Percentiles rank a stretch among this genome's conserved stretches.
phyloP scores from a whole-genome alignment of 2,888 invertebrate species.

The Neelides folsomi region DNA sequence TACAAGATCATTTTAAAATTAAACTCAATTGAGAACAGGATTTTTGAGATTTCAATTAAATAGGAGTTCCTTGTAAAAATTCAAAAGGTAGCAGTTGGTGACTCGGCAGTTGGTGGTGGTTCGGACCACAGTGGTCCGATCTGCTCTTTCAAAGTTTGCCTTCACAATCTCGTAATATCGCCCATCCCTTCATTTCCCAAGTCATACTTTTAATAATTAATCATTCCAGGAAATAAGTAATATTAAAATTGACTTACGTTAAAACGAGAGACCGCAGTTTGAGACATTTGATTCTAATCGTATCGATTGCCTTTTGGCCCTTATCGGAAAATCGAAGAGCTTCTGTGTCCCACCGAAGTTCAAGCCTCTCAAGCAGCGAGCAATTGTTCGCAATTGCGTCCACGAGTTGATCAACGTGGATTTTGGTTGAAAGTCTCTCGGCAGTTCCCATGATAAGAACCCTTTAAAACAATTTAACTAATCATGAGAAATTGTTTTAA shows the following conservation, averaged over 20 bases:
- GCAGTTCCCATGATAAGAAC: constrained; percentile 95
- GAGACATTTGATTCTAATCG: constrained; percentile 84
- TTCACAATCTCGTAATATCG: constrained; percentile 98
- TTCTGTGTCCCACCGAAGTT: constrained; percentile 96
- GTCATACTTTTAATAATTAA: neutral
- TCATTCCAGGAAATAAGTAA: neutral
- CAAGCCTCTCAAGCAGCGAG: constrained; percentile 72
- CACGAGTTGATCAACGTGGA: constrained; percentile 95
- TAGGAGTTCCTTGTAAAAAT: constrained; percentile 85
- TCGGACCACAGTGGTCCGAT: constrained; percentile 87
- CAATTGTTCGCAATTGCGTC: constrained; percentile 93
- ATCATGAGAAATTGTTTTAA: no score
- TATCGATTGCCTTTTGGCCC: constrained; percentile 97
- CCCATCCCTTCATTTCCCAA: constrained; percentile 63
- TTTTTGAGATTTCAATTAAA: constrained; percentile 56
- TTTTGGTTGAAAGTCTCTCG: constrained; percentile 88
- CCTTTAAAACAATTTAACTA: constrained; percentile 45
- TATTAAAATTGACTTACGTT: constrained; percentile 47
- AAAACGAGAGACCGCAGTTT: constrained; percentile 83
- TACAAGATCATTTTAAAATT: no score
- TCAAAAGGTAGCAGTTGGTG: constrained; percentile 80
- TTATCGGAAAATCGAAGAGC: constrained; percentile 97
- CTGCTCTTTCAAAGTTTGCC: constrained; percentile 97
- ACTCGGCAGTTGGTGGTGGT: constrained; percentile 93
- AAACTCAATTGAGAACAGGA: no score